Evolutionary conservation across 2,888 invertebrate species (phyloP), one percentile per base, ranked within the genome.

Genomic region (Pristionchus fissidentatus): DNA sequence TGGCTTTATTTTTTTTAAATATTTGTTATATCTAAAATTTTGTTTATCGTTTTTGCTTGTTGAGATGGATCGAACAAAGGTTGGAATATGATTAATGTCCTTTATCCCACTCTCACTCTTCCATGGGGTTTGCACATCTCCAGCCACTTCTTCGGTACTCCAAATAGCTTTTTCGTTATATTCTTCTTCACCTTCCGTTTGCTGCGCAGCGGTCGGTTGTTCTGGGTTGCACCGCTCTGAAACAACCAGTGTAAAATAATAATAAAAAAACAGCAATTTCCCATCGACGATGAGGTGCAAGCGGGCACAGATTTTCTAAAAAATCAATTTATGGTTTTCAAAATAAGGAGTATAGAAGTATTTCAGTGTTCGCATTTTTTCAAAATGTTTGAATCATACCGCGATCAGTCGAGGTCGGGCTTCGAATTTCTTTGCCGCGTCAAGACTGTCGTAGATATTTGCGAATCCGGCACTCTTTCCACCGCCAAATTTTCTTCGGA

Each of bases 161-260:
- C 99, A 92, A 99, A 95, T 89, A 99, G 89, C 95, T 99, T 99
- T 96, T 99, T 99, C 96, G 98, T 97, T 93, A 98, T 96, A 95
- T 99, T 99, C 95, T 98, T 99, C 92, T 97, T 95, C 95, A 99
- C 99, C 94, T 99, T 99, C 90, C 98, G 96, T 94, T 99, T 99
- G 94, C 99, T 99, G 92, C 98, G 95, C 85, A 97, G 97, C 90
- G 96, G 96, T 94, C 96, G 96, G 87, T 93, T 92, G 93, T 96
- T 96, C 92, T 85, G 86, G 83, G 85, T 85, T 52, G 95, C 96
- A 87, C 98, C 94, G 85, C 97, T 97, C 95, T 95, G 87, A 82
- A n/a, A n/a, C n/a, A n/a, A n/a, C n/a, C n/a, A n/a, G n/a, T n/a
- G n/a, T n/a, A n/a, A n/a, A n/a, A n/a, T n/a, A n/a, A n/a, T n/a